Evolutionary conservation across 1,140 invertebrate genomes (phyloP), one percentile per base, ranked within the genome.

Genomic region (Diabrotica undecimpunctata): DNA sequence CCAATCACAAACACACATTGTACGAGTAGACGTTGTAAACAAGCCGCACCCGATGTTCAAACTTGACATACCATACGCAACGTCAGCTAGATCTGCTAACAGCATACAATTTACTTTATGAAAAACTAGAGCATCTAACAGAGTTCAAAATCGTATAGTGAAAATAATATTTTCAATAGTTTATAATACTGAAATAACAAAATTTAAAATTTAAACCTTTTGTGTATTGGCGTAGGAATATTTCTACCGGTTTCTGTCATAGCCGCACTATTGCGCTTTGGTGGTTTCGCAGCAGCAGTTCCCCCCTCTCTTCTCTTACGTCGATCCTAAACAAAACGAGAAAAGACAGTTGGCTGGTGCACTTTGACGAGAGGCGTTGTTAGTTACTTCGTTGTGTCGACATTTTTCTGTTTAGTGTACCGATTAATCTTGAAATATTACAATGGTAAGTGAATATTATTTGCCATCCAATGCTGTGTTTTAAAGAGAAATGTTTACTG

Each of bases 31-130:
- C 83, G 83, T 81, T 83, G 83, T 84, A 84, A 83, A 85, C 83
- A 84, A 80, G 82, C 84, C 83, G 84, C 84, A 82, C 83, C 85
- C 84, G 82, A 83, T 81, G 70, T 79, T 79, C 81, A 84, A 85
- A 85, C 58, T 64, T 70, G 61, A 64, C 65, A 80, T 77, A 77
- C 78, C 77, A 80, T 80, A 78, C 81, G 80, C 77, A 77, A 77
- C 79, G 80, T 81, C 79, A 83, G 82, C 77, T 81, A 82, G 79
- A 76, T 79, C 82, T 76, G 72, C 74, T 68, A 75, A 78, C 8
- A 10, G 3, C 0, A 8, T 0, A 10, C n/a, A 8, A 10, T 46
- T 4, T 10, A 4, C n/a, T 6, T n/a, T 4, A 46, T 6, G n/a
- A 46, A 46, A 46, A 10, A 10, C n/a, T 3, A 8, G 2, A 2